Percentiles rank a stretch among this genome's conserved stretches.
These are phyloP conservation scores for Zootermopsis nevadensis DNA, from an alignment of 2,888 invertebrate species.

Conservation along the genomic window DNA sequence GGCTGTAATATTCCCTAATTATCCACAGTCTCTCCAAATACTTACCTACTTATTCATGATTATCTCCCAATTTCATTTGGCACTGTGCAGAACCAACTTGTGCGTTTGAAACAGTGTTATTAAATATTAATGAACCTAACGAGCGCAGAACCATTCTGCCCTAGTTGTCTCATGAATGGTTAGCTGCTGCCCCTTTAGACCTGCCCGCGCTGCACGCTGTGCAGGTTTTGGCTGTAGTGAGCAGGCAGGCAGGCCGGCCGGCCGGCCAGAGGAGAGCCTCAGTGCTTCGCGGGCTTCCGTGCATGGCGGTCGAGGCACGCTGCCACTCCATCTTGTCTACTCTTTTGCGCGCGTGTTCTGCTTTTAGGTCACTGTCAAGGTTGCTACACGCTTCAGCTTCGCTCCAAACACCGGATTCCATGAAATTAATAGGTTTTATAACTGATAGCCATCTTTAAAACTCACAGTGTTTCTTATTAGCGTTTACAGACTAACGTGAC, in stretches of 20 bases:
- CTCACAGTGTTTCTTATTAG: not conserved
- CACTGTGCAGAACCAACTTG: no score
- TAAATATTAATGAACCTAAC: no score
- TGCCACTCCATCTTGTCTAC: not conserved
- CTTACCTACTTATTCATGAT: no score
- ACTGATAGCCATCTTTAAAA: not conserved
- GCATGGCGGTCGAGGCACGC: not conserved
- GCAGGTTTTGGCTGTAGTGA: slow-evolving; percentile 12
- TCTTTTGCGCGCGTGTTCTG: slow-evolving; percentile 8
- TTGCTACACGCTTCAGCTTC: not conserved
- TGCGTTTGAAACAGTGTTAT: no score
- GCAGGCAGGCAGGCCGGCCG: not conserved
- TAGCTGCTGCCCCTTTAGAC: not conserved
- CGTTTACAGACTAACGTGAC: not conserved
- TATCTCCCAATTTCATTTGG: no score
- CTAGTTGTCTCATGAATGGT: not conserved
- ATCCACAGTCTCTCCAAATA: no score
- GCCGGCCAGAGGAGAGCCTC: not conserved
- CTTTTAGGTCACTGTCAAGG: not conserved
- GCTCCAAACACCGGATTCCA: not conserved
- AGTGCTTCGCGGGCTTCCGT: slow-evolving; percentile 29
- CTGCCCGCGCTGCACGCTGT: not conserved
- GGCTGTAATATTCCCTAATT: no score
- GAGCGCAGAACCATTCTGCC: no score
- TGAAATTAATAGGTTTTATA: not conserved